Evolutionary conservation across 2,888 invertebrate genomes (phyloP).

Genomic region (Bombyx huttoni): DNA sequence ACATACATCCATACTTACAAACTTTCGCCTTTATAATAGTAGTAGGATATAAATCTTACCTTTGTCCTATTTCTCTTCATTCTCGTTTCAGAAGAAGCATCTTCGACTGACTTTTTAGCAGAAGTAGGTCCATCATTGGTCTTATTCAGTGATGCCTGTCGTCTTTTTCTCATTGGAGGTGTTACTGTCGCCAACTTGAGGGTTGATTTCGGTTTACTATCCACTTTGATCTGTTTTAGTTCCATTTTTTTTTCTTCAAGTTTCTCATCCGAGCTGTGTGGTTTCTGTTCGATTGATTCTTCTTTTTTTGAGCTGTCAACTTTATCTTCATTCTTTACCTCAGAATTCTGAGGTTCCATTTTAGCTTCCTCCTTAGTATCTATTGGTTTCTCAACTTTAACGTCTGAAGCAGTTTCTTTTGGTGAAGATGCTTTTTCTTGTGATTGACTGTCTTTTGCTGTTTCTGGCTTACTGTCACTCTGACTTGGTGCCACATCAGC

Average conservation of each 20-base stretch:
- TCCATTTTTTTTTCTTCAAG: slow-evolving; percentile 35
- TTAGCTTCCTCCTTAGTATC: slow-evolving; percentile 35
- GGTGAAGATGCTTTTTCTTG: slow-evolving; percentile 36
- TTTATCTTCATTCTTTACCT: slow-evolving; percentile 31
- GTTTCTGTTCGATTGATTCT: slow-evolving; percentile 14
- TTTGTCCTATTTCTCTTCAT: slow-evolving; percentile 60
- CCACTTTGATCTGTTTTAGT: slow-evolving; percentile 33
- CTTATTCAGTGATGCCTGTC: slow-evolving; percentile 58
- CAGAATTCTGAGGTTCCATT: slow-evolving; percentile 24
- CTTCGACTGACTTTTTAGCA: slow-evolving; percentile 42
- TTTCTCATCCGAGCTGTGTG: slow-evolving; percentile 38
- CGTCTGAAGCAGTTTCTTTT: slow-evolving; percentile 27
- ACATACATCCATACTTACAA: too few relatives aligned
- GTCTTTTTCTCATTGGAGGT: slow-evolving; percentile 68
- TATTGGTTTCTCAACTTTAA: slow-evolving; percentile 35
- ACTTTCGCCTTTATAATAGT: too few relatives aligned
- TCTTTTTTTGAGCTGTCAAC: slow-evolving; percentile 21
- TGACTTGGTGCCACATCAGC: slow-evolving; percentile 55
- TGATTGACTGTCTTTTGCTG: slow-evolving; percentile 44
- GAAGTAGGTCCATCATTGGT: slow-evolving; percentile 39
- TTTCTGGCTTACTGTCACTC: slow-evolving; percentile 53
- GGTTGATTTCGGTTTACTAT: slow-evolving; percentile 58
- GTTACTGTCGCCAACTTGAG: slow-evolving; percentile 71
- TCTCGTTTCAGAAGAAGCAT: slow-evolving; percentile 50
- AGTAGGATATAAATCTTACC: slow-evolving; percentile 24